Evolutionary conservation across 2,797 vertebrate species (phyloP), one percentile per base, ranked within the genome.

Genomic region (Hipposideros larvatus): DNA sequence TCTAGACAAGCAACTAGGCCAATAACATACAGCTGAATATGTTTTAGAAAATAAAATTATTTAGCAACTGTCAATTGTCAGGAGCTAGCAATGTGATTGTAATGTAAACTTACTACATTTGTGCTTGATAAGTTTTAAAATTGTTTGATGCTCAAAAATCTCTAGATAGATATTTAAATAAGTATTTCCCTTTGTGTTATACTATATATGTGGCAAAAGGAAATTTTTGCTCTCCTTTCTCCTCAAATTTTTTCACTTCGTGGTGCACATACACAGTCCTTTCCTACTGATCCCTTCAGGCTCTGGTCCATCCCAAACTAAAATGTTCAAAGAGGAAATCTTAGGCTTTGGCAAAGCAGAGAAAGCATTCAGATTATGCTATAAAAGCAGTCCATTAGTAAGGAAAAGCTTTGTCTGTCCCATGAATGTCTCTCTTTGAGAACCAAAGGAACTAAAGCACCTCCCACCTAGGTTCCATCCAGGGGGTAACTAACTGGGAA

Each of bases 21-120:
- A 26, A 66, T 66, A 11, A 85, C 34, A 89, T 16, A 22, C 3
- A 90, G 41, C 8, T 66, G 26, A 78, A 75, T 63, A 51, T 37
- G 77, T 57, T 73, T 59, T 53, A 93, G 48, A 77, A 91, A 91
- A 80, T 79, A 13, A 78, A 94, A 87, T 66, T 63, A 65, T 10
- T 61, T 34, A 74, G 68, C 16, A 70, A 57, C 22, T 51, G 9
- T 59, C 59, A 37, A 16, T 53, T 61, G 26, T 61, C 46, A 73
- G 37, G 11, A 84, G 48, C 6, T 75, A 83, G n/a, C 15, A 43
- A 66, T 70, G n/a, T 86, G 61, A 55, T 70, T 68, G 43, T 15
- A 68, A 61, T 22, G 15, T 74, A 74, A 80, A 21, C 9, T n/a
- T 79, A 37, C 7, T 43, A 55, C 13, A 73, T 83, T 77, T 73